Percentiles rank a stretch among this genome's conserved stretches.
phyloP scores from a whole-genome alignment of 2,888 invertebrate genomes.

The Hirtodrosophila duncani region DNA sequence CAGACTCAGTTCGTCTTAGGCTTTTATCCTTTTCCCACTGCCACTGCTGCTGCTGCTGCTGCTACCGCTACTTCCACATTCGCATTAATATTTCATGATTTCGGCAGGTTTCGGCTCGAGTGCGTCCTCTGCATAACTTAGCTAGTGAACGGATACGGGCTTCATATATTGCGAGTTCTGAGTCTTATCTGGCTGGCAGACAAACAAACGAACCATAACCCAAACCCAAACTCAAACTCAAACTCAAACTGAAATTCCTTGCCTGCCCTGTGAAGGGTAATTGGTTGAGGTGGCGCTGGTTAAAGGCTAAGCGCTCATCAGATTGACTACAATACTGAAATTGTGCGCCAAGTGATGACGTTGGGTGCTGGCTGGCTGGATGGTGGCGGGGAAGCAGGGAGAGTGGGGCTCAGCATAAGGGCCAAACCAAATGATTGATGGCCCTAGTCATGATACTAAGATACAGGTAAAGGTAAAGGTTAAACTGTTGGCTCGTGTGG shows the following conservation, averaged over 20 bases:
- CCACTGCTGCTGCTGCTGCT: no score
- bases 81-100: conserved; percentile 63
- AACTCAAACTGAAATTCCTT: conserved; percentile 4
- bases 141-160: conserved; percentile 12
- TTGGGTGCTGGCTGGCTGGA: no score
- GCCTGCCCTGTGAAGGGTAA: conserved; percentile 41
- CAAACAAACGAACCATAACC: no score
- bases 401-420: no score
- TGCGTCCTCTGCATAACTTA: conserved; percentile 60
- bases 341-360: conserved; percentile 25
- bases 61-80: conserved; percentile 33
- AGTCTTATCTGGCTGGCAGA: conserved; percentile 36
- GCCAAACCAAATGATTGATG: conserved; percentile 37
- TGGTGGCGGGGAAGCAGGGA: no score
- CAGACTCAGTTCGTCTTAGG: conserved; percentile 29
- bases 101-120: conserved; percentile 49
- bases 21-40: conserved; percentile 13
- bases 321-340: conserved; percentile 64
- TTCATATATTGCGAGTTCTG: conserved; percentile 22
- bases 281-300: conserved; percentile 47
- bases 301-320: conserved; percentile 47
- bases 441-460: conserved; percentile 6
- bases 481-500: conserved; percentile 47
- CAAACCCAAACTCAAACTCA: neutral
- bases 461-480: conserved; percentile 45